Conservation (phyloP, 1,140 invertebrate genomes). For the Panulirus ornatus region DNA sequence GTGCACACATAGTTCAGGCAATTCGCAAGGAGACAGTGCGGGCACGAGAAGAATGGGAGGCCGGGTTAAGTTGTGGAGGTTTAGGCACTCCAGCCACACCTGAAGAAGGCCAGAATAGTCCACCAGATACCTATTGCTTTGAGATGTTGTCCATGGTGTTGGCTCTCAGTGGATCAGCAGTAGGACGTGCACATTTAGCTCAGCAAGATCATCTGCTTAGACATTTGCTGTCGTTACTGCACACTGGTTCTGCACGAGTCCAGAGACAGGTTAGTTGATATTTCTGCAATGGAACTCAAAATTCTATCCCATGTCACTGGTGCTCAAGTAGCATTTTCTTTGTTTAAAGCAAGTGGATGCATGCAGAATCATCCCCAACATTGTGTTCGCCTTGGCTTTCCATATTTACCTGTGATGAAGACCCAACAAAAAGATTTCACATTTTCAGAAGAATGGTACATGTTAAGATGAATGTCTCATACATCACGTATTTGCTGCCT, state of each 20-base stretch:
- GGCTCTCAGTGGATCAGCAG: slow-evolving; percentile 94
- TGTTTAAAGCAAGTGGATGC: too few species aligned
- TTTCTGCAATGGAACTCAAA: too few species aligned
- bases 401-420: too few species aligned
- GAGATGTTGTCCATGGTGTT: slow-evolving; percentile 97
- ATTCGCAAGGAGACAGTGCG: slow-evolving; percentile 92
- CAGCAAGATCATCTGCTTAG: slow-evolving; percentile 90
- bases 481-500: too few species aligned
- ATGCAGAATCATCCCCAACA: too few species aligned
- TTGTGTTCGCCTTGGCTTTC: too few species aligned
- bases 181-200: slow-evolving; percentile 92
- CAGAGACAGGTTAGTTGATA: slow-evolving; percentile 90
- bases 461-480: too few species aligned
- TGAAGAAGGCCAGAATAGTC: slow-evolving; percentile 77
- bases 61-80: slow-evolving; percentile 64
- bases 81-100: slow-evolving; percentile 75
- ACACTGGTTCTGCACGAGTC: slow-evolving; percentile 95
- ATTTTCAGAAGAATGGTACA: too few species aligned
- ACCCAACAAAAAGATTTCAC: too few species aligned
- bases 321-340: too few species aligned
- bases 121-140: slow-evolving; percentile 95
- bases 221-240: slow-evolving; percentile 91
- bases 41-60: slow-evolving; percentile 80
- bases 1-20: slow-evolving; percentile 94
- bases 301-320: too few species aligned